Base-by-base conservation (phyloP, 2,888 invertebrate species). In the Protophormia terraenovae region DNA sequence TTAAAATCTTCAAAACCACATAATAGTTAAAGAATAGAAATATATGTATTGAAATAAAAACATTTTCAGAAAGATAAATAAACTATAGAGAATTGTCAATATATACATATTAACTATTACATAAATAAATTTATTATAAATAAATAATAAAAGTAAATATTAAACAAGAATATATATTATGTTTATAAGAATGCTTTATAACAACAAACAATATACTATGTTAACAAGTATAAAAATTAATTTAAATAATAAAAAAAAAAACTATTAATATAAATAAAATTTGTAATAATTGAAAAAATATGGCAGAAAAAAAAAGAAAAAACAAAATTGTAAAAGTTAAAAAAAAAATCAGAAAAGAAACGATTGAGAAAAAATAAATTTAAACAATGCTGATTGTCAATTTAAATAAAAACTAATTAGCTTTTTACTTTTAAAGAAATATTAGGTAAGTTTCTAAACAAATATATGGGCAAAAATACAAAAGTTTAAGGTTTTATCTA, bases 111-210 rank as follows among this genome's bases (percentile, higher is more conserved):
- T 64, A 71, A 73, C n/a, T n/a, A n/a, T 75, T 62, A 53, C 60
- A 62, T 41, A 47, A 69, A 73, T 62, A 76, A 10, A 71, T 66
- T 84, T 71, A 84, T 76, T 67, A 50, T 45, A 50, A 77, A 47
- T 58, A 83, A 53, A 60, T 55, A 60, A 64, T 71, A 73, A 75
- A 69, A 77, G 29, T 62, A 83, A 78, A 84, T 75, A 87, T 77
- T 78, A 73, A 80, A 84, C 27, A 83, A 83, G 35, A 14, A 55
- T 80, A 73, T 55, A 72, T 64, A 76, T 78, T 83, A 73, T 85
- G 84, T 88, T 80, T 87, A 87, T 88, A 88, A 89, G 88, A 88
- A 85, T 90, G 89, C 90, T 89, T 89, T 88, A 87, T 85, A 86
- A 87, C 86, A 87, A 86, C 77, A 78, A 80, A 77, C 14, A 27